Evolutionary conservation across 2,797 vertebrate genomes (phyloP).

Genomic region (Momotus momota): DNA sequence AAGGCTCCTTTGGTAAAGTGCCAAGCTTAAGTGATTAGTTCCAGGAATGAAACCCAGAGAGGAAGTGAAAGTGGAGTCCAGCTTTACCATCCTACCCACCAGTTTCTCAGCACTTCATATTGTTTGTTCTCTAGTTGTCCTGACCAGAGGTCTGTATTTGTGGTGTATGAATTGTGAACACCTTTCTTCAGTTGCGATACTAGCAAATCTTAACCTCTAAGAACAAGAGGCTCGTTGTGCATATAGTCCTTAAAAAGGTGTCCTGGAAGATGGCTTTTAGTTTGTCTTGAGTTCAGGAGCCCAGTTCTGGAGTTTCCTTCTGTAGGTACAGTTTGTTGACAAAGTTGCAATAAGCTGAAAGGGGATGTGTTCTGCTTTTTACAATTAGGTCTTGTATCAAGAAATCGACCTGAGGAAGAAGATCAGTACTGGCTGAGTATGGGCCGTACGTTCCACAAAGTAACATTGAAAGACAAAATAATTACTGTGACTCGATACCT

Average conservation of each 20-base stretch:
- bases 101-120: background rate
- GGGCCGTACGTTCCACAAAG: conserved; percentile 98
- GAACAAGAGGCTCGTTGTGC: background rate
- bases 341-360: background rate
- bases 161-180: background rate
- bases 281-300: background rate
- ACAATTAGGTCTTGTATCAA: conserved; percentile 88
- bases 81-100: background rate
- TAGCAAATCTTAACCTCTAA: background rate
- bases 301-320: background rate
- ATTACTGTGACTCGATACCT: conserved; percentile 97
- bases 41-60: background rate
- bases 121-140: background rate
- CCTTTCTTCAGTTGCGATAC: background rate
- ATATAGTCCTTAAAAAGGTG: background rate
- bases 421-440: conserved; percentile 96
- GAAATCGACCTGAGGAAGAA: conserved; percentile 90
- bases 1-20: background rate
- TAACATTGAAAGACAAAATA: conserved; percentile 96
- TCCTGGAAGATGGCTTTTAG: background rate
- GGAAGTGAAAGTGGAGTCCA: background rate
- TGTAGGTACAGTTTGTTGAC: background rate
- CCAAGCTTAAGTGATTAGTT: background rate
- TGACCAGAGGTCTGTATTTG: background rate
- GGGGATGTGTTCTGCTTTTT: background rate